Conservation (phyloP, 1,140 invertebrate species). For the Scaptomyza hsui region DNA sequence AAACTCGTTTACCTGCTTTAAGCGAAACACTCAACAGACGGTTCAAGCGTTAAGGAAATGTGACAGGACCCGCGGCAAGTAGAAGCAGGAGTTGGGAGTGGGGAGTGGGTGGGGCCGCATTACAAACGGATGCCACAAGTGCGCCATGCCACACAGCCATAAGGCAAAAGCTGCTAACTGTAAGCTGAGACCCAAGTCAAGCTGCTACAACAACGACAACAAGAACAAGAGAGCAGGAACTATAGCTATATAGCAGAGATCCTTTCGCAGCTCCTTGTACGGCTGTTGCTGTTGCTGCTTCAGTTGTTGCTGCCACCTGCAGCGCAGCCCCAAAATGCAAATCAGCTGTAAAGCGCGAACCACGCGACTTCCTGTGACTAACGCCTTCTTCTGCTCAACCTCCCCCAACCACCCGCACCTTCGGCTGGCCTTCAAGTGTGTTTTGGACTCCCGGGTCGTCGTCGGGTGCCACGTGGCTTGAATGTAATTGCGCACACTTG, state of each 20-base stretch:
- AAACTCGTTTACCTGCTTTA: slow-evolving; percentile 81
- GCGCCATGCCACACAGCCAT: slow-evolving; percentile 40
- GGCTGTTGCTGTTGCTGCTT: slow-evolving; percentile 30
- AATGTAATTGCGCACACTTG: slow-evolving; percentile 76
- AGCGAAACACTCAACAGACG: slow-evolving; percentile 77
- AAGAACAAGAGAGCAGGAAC: slow-evolving; percentile 10
- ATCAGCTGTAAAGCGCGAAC: slow-evolving; percentile 67
- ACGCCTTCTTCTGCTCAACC: not conserved
- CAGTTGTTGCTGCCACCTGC: slow-evolving; percentile 45
- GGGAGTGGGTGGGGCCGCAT: not conserved
- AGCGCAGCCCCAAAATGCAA: slow-evolving; percentile 70
- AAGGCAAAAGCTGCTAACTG: slow-evolving; percentile 45
- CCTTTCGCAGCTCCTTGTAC: slow-evolving; percentile 6
- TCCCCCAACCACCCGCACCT: not conserved
- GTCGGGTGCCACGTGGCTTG: slow-evolving; percentile 22
- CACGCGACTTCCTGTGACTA: slow-evolving; percentile 17
- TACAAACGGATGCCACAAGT: slow-evolving; percentile 74
- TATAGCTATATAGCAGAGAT: slow-evolving; percentile 16
- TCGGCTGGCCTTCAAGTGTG: not conserved
- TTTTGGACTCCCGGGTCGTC: slow-evolving; percentile 1
- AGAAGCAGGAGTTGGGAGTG: not conserved
- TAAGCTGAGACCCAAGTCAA: slow-evolving; percentile 28
- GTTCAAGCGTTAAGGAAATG: slow-evolving; percentile 75
- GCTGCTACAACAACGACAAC: slow-evolving; percentile 24
- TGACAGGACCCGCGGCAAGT: slow-evolving; percentile 47